These are phyloP conservation scores for Hypolimnas misippus DNA, from an alignment of 2,888 invertebrate genomes.

Conservation along the genomic window DNA sequence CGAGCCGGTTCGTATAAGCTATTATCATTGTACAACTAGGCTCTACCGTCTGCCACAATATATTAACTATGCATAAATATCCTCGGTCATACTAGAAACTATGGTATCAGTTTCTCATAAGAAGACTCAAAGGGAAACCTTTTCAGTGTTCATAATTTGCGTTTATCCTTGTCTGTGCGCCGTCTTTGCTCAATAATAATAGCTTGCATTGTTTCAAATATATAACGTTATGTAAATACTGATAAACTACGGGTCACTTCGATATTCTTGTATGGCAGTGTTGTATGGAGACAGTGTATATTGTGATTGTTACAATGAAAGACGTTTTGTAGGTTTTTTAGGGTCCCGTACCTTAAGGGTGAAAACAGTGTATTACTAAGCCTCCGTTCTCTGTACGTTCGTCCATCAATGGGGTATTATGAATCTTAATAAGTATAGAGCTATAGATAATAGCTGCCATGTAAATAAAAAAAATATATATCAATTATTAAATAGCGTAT, in stretches of 20 bases:
- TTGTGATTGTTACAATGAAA: not conserved
- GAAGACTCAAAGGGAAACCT: slow-evolving; percentile 35
- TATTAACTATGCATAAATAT: slow-evolving; percentile 7
- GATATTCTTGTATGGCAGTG: not conserved
- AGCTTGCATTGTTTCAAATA: slow-evolving; percentile 14
- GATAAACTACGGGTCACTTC: slow-evolving; percentile 24
- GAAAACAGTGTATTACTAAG: no score
- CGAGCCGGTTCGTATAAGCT: no score
- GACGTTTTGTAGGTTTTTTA: not conserved
- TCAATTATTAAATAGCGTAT: no score
- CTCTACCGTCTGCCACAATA: no score
- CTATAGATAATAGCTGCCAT: no score
- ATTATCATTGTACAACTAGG: no score
- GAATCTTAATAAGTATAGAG: no score
- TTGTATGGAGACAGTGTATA: not conserved
- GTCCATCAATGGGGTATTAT: no score
- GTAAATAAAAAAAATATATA: no score
- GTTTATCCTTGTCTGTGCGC: slow-evolving; percentile 6
- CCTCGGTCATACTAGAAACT: slow-evolving; percentile 32
- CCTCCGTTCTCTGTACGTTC: no score
- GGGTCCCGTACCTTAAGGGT: no score
- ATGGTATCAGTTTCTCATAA: slow-evolving; percentile 37
- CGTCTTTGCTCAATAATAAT: slow-evolving; percentile 24
- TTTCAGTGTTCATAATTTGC: slow-evolving; percentile 25
- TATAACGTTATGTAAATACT: slow-evolving; percentile 14